These are phyloP conservation scores for Nasua narica DNA, from an alignment of 2,797 vertebrate species.

Conservation along the genomic window DNA sequence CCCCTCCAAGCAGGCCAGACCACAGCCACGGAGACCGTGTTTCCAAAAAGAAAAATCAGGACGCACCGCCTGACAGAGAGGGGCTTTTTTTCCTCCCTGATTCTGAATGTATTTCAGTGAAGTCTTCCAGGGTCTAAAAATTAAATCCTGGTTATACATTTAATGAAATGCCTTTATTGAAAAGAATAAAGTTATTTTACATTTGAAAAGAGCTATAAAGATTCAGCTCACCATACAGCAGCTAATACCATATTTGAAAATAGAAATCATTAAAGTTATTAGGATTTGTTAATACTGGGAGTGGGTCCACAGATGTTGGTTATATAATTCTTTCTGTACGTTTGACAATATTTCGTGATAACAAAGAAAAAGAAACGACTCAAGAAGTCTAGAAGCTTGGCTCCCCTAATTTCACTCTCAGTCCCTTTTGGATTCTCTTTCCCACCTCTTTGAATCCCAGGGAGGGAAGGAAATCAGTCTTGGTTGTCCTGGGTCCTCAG, in stretches of 20 bases:
- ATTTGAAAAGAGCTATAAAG: slow-evolving; percentile 51
- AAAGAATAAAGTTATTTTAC: slow-evolving; percentile 60
- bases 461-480: not conserved
- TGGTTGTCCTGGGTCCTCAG: not conserved
- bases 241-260: slow-evolving; percentile 43
- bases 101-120: slow-evolving; percentile 42
- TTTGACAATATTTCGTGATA: not conserved
- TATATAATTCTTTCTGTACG: slow-evolving; percentile 2
- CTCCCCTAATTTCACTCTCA: not conserved
- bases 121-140: slow-evolving; percentile 46
- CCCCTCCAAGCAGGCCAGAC: too few relatives aligned
- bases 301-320: not conserved
- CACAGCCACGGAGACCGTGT: not conserved
- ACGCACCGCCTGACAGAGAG: not conserved
- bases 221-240: slow-evolving; percentile 43
- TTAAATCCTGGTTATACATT: slow-evolving; percentile 43
- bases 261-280: not conserved
- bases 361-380: not conserved
- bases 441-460: not conserved
- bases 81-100: not conserved
- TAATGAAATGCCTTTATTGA: slow-evolving; percentile 54
- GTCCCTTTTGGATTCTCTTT: not conserved
- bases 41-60: not conserved
- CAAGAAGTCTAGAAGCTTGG: not conserved
- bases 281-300: not conserved